These are phyloP conservation scores for Onychostruthus taczanowskii DNA, from an alignment of 2,113 vertebrate genomes.

Conservation along the genomic window DNA sequence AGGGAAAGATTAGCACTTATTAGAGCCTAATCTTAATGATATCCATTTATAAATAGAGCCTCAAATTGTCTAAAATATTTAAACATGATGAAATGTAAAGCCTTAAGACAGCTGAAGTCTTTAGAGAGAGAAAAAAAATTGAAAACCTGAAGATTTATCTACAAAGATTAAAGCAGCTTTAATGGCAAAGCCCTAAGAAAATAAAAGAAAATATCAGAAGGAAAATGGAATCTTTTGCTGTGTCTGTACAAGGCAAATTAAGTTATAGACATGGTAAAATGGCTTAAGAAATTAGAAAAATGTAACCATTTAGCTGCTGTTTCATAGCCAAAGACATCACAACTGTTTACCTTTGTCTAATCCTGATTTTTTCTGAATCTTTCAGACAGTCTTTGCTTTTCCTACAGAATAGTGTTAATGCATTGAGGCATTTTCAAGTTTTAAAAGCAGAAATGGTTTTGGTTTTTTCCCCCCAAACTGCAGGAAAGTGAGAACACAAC, in stretches of 20 bases:
- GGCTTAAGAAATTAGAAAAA: background rate
- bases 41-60: slow-evolving; percentile 50
- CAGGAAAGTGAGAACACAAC: background rate
- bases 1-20: slow-evolving; percentile 45
- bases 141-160: background rate
- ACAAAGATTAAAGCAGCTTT: slow-evolving; percentile 14
- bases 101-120: slow-evolving; percentile 1
- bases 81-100: background rate
- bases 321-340: background rate
- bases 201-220: background rate
- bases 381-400: background rate
- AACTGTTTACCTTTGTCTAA: background rate
- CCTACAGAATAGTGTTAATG: background rate
- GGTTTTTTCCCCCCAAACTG: no score
- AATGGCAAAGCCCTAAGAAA: background rate
- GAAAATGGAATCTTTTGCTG: background rate
- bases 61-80: slow-evolving; percentile 46
- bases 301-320: background rate
- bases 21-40: slow-evolving; percentile 47
- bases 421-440: background rate
- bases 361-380: background rate
- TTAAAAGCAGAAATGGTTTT: background rate
- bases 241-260: background rate
- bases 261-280: background rate
- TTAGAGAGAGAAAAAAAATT: background rate